phyloP scores from a whole-genome alignment of 2,888 invertebrate species.

The Lucinisca nassula region DNA sequence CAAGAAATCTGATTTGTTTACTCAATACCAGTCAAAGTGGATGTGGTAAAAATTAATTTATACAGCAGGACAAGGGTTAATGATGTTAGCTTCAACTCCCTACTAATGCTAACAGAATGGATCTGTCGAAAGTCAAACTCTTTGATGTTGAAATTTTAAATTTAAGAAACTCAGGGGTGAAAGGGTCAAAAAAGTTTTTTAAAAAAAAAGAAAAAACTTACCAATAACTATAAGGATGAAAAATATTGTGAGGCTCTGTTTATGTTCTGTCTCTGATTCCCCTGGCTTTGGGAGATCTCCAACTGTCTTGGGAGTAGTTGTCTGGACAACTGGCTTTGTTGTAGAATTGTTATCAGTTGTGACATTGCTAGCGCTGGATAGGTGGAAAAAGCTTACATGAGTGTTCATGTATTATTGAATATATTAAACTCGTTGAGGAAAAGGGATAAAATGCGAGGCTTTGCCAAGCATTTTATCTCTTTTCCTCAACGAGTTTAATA shows the following conservation, averaged over 20 bases:
- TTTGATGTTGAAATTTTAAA: too few relatives aligned
- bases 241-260: conserved; percentile 98
- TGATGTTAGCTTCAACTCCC: too few relatives aligned
- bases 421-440: not conserved
- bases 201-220: conserved; percentile 73
- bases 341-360: not conserved
- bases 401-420: not conserved
- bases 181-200: not conserved
- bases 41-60: too few relatives aligned
- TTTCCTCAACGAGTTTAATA: not conserved
- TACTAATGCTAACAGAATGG: too few relatives aligned
- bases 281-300: conserved; percentile 93
- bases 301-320: conserved; percentile 66
- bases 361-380: not conserved
- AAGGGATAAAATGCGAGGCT: not conserved
- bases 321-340: not conserved
- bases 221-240: conserved; percentile 97
- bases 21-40: too few relatives aligned
- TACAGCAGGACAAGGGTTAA: too few relatives aligned
- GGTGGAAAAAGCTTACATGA: not conserved
- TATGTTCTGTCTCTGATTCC: conserved; percentile 97
- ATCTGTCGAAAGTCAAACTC: too few relatives aligned
- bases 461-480: too few relatives aligned
- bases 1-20: too few relatives aligned
- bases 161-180: too few relatives aligned